Evolutionary conservation across 2,797 vertebrate species (phyloP), one percentile per base, ranked within the genome.

Genomic region (Leptatherina wallacei): DNA sequence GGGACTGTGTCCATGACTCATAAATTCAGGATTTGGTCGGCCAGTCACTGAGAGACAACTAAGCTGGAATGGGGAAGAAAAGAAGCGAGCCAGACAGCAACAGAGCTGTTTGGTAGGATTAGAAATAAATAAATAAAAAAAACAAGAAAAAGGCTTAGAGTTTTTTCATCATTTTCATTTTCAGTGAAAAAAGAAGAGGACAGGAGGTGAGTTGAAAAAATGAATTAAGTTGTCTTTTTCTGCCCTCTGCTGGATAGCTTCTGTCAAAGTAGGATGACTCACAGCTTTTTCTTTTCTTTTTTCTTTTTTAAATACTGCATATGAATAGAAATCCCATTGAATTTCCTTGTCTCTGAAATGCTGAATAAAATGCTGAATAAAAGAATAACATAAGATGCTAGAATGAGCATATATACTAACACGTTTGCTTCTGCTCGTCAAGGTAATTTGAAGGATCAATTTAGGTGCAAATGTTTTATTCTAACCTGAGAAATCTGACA

Each of bases 171-270:
- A 49, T 49, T 49, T 49, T 22, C 18, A 22, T 22, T 49, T 22
- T 22, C 9, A 10, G 47, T 49, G 44, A 16, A 55, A 56, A 56
- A 67, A 56, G 70, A 67, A 40, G 36, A 77, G 68, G 67, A 42
- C 47, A 49, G 3, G 22, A 22, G n/a, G n/a, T 49, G 47, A 49
- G 8, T 49, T 47, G 44, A 20, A 6, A 49, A 20, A 49, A 49
- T 22, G n/a, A n/a, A 49, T 49, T 8, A 27, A 42, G 8, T 13
- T 69, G 86, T 82, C 75, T 83, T 70, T 66, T 60, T 54, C 80
- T 92, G 91, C 92, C 91, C 86, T 84, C 93, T 93, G 86, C 88
- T 91, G 93, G 89, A 73, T 61, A 66, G 24, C 14, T 60, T 58
- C 18, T 36, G 1, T 51, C 20, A n/a, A 56, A 32, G n/a, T 12